A percentile compares a stretch with the other conserved stretches of the same genome.
phyloP scores from a whole-genome alignment of 2,888 invertebrate genomes.

The Eumerus sabulonum region DNA sequence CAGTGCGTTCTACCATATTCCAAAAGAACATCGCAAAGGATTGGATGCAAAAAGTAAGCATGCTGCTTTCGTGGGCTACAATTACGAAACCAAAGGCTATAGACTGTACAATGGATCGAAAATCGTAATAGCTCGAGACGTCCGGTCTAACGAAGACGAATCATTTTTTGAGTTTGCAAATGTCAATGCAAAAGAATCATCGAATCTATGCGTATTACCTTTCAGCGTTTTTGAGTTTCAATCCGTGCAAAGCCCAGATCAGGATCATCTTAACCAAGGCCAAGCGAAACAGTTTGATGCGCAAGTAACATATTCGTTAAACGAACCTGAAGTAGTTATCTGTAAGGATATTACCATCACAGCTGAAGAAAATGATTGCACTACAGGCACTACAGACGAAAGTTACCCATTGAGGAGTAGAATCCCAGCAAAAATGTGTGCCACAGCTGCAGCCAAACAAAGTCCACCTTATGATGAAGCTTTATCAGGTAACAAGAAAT shows the following conservation, averaged over 20 bases:
- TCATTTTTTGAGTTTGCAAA: conserved; percentile 6
- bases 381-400: neutral
- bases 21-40: conserved; percentile 29
- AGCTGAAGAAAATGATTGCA: conserved; percentile 18
- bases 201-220: neutral
- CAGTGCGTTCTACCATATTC: conserved; percentile 28
- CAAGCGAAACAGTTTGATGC: neutral
- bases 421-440: neutral
- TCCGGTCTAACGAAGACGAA: conserved; percentile 8
- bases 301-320: too few species aligned
- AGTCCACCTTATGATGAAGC: conserved; percentile 3
- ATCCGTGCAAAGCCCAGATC: neutral
- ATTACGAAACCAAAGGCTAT: conserved; percentile 24
- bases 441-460: neutral
- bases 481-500: neutral
- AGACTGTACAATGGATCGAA: conserved; percentile 21
- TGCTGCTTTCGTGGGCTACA: conserved; percentile 28
- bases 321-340: neutral
- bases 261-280: neutral
- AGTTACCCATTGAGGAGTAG: neutral
- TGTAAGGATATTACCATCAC: neutral
- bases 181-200: too few species aligned
- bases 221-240: conserved; percentile 1
- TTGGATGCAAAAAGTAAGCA: conserved; percentile 19
- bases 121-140: conserved; percentile 15